A percentile compares a stretch with the other conserved stretches of the same genome.
Conservation (phyloP, 2,797 vertebrate genomes). For the Simalia tracyae region DNA sequence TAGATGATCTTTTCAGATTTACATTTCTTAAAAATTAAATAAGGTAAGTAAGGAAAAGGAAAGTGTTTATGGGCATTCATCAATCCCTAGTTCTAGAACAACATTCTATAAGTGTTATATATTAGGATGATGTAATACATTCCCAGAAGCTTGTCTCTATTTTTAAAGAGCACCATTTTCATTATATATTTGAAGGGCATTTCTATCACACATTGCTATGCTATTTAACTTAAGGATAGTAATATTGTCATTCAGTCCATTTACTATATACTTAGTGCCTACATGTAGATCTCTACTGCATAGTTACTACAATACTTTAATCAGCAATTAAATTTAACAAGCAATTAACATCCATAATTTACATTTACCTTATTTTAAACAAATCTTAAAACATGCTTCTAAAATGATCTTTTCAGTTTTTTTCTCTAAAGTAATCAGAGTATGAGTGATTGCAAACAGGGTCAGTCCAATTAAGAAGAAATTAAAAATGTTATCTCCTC, state of each 20-base stretch:
- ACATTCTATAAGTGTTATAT: conserved; percentile 47
- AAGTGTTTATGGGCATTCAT: conserved; percentile 63
- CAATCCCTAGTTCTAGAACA: conserved; percentile 49
- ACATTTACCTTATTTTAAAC: conserved; percentile 6
- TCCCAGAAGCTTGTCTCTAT: conserved; percentile 72
- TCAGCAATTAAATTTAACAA: conserved; percentile 28
- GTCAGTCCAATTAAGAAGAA: background rate
- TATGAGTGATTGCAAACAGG: background rate
- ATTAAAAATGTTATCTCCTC: background rate
- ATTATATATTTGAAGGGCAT: conserved; percentile 66
- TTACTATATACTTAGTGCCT: conserved; percentile 41
- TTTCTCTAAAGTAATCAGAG: background rate
- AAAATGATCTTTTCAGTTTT: conserved; percentile 17
- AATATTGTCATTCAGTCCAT: conserved; percentile 33
- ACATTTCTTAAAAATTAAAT: conserved; percentile 65
- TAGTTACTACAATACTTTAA: background rate
- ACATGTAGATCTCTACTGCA: conserved; percentile 42
- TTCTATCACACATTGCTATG: conserved; percentile 59
- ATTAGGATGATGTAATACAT: conserved; percentile 72
- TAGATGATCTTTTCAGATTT: conserved; percentile 56
- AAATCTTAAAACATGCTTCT: background rate
- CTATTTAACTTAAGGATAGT: conserved; percentile 54
- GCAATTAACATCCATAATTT: conserved; percentile 10
- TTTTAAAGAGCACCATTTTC: conserved; percentile 66
- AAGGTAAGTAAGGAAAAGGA: conserved; percentile 65